phyloP scores from a whole-genome alignment of 1,140 invertebrate species.

The Bombus huntii region DNA sequence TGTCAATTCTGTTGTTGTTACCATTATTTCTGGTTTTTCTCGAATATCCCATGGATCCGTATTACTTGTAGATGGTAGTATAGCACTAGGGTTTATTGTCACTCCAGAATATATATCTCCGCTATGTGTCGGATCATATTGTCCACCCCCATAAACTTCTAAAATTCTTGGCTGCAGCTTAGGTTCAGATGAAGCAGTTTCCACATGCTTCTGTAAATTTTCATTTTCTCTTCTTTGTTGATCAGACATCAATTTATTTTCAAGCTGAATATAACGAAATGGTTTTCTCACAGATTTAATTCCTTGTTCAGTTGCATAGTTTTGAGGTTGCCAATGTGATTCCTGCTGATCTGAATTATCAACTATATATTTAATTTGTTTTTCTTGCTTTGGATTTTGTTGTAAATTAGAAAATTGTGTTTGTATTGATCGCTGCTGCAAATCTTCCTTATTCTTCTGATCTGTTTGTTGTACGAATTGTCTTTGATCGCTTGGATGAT shows the following conservation, averaged over 20 bases:
- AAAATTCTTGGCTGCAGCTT: constrained; percentile 67
- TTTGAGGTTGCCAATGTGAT: constrained; percentile 14
- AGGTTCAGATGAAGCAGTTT: background rate
- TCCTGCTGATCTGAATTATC: background rate
- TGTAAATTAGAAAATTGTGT: background rate
- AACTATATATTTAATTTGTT: constrained; percentile 17
- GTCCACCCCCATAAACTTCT: constrained; percentile 74
- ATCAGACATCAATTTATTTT: constrained; percentile 18
- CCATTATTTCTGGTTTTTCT: constrained; percentile 62
- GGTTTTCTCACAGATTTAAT: background rate
- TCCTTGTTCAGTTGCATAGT: background rate
- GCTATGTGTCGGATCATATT: constrained; percentile 61
- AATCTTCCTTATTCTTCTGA: constrained; percentile 12
- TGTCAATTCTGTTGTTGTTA: constrained; percentile 29
- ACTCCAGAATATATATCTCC: constrained; percentile 67
- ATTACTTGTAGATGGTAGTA: constrained; percentile 58
- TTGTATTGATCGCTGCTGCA: constrained; percentile 20
- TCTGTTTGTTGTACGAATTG: constrained; percentile 45
- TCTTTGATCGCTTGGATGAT: constrained; percentile 63
- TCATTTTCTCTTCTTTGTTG: constrained; percentile 25
- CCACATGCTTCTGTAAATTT: background rate
- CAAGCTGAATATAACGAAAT: background rate
- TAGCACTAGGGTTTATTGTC: constrained; percentile 72
- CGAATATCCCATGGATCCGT: constrained; percentile 72
- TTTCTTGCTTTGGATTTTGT: constrained; percentile 7